Conservation (phyloP, 2,888 invertebrate species). For the Agrotis clavis region DNA sequence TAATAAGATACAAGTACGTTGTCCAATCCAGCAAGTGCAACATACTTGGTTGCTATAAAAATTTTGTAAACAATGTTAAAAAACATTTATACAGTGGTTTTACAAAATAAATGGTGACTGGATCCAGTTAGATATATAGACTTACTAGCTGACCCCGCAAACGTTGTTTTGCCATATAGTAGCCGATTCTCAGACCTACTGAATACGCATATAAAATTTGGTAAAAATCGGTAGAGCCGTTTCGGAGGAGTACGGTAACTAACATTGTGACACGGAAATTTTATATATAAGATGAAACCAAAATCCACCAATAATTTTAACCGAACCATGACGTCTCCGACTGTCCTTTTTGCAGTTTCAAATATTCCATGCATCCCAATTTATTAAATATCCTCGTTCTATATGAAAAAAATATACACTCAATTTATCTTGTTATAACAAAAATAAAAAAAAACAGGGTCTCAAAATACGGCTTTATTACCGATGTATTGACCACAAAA, state of each 20-base stretch:
- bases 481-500: conserved; percentile 60
- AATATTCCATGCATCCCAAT: conserved; percentile 1
- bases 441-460: conserved; percentile 44
- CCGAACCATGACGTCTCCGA: background rate
- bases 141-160: too few species aligned
- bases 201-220: too few species aligned
- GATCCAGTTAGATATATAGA: too few species aligned
- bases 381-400: background rate
- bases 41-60: background rate
- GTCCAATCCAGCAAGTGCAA: background rate
- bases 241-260: too few species aligned
- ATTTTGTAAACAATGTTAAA: background rate
- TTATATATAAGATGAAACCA: too few species aligned
- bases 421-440: conserved; percentile 46
- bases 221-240: too few species aligned
- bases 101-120: background rate
- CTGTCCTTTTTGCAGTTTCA: background rate
- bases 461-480: conserved; percentile 44
- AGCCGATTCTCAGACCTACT: too few species aligned
- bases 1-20: background rate
- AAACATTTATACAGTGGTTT: background rate
- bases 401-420: conserved; percentile 9
- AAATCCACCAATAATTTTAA: too few species aligned
- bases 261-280: too few species aligned
- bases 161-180: too few species aligned